phyloP scores from a whole-genome alignment of 2,113 vertebrate genomes.

The Psilopsiagon aymara region DNA sequence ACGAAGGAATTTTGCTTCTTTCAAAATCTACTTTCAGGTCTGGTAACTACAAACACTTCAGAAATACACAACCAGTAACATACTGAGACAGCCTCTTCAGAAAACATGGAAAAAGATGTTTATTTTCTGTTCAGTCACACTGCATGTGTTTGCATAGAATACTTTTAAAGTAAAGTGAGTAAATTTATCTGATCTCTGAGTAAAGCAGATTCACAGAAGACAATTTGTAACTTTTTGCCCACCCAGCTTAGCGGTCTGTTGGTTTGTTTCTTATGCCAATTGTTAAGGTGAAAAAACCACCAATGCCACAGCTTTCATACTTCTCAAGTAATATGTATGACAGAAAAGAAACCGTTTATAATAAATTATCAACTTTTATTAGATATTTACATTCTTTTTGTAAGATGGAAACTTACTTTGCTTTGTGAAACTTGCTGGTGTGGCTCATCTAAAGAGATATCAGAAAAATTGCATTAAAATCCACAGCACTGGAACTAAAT shows the following conservation, averaged over 20 bases:
- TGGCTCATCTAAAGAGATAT: neutral
- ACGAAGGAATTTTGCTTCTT: neutral
- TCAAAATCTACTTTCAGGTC: neutral
- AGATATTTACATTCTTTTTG: neutral
- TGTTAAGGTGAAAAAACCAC: neutral
- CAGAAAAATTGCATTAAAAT: neutral
- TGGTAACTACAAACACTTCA: neutral
- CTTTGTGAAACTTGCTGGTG: neutral
- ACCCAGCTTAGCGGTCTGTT: neutral
- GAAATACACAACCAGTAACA: neutral
- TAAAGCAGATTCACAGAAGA: neutral
- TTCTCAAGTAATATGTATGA: neutral
- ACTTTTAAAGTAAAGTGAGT: neutral
- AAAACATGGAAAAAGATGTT: neutral
- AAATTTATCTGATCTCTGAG: neutral
- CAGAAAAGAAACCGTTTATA: neutral
- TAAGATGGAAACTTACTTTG: neutral
- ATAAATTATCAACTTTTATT: neutral
- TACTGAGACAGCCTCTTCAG: neutral
- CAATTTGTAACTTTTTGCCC: neutral
- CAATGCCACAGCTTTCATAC: neutral
- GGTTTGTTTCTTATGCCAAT: neutral
- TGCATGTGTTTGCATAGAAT: neutral
- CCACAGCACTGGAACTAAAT: neutral
- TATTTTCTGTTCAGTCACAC: neutral